Base-by-base conservation (phyloP, 2,113 vertebrate genomes). In the Bungarus multicinctus region DNA sequence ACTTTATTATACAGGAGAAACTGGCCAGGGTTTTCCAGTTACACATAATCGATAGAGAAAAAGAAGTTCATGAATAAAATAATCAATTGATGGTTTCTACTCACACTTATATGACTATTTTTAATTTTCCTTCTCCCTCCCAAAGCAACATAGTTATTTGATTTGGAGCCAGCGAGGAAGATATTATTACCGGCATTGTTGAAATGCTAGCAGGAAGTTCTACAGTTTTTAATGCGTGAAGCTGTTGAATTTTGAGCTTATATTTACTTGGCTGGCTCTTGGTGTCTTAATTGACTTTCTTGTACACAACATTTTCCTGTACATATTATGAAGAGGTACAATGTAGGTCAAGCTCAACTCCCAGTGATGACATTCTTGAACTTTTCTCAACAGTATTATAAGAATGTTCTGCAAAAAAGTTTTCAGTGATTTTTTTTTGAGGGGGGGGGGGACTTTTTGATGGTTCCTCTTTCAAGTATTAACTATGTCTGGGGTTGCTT, bases 41-140 rank as follows among this genome's bases (percentile, higher is more conserved):
- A 0, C 7, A 91, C 52, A 1, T 45, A 85, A 93, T 93, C 89
- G 81, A 43, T 85, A 89, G 45, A 91, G 54, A 91, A 1, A 85
- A 90, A 94, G 69, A 81, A 16, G 2, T 5, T 94, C 3, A 53
- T 93, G 57, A 96, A 94, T 91, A 95, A 93, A 10, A 90, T n/a
- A 95, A 94, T 0, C 27, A 89, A 58, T 54, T 92, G 91, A 52
- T 94, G 74, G 34, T 7, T 81, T 87, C 25, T 47, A 87, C 25
- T 87, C 20, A 27, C 85, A 20, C 88, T 93, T 60, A 90, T n/a
- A 52, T 18, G 34, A n/a, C 34, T 5, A 25, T 90, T 55, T 95
- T 94, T 94, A 92, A 96, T 89, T 90, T 0, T 4, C 2, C 93
- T 93, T 91, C 53, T 93, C 60, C 55, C 88, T 69, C 53, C 87